phyloP scores from a whole-genome alignment of 1,140 invertebrate genomes.

The Venustaconcha ellipsiformis region DNA sequence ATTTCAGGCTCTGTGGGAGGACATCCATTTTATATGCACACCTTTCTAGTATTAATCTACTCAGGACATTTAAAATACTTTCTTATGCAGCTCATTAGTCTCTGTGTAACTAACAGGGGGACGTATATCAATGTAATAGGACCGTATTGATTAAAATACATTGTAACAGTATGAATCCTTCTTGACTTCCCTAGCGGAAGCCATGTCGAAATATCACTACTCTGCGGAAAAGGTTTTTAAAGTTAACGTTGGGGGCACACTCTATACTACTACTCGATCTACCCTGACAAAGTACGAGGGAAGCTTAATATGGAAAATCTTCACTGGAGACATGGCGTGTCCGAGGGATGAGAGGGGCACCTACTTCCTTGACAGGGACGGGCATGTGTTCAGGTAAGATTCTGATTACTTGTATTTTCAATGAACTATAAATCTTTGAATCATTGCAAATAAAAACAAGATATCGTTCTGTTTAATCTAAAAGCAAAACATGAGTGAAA shows the following conservation, averaged over 20 bases:
- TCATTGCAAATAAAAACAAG: background rate
- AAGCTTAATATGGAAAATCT: constrained; percentile 53
- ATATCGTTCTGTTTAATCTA: background rate
- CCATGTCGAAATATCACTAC: constrained; percentile 25
- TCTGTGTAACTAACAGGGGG: too few species aligned
- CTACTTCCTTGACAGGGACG: constrained; percentile 61
- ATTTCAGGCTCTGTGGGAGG: too few species aligned
- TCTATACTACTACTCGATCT: constrained; percentile 54
- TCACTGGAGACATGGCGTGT: constrained; percentile 48
- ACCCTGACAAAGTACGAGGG: constrained; percentile 48
- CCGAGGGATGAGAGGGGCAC: constrained; percentile 52
- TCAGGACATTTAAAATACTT: too few species aligned
- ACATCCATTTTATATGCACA: too few species aligned
- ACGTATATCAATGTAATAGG: too few species aligned
- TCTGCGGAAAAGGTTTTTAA: constrained; percentile 38
- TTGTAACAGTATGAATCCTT: too few species aligned
- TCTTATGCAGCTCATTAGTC: too few species aligned
- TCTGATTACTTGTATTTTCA: background rate
- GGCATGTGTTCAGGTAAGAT: constrained; percentile 53
- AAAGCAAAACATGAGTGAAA: background rate
- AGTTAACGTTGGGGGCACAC: constrained; percentile 61
- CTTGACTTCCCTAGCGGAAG: too few species aligned
- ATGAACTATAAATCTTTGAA: background rate
- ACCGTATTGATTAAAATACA: too few species aligned
- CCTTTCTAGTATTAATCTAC: too few species aligned